Evolutionary conservation across 2,797 vertebrate species (phyloP).

Genomic region (Falco naumanni): DNA sequence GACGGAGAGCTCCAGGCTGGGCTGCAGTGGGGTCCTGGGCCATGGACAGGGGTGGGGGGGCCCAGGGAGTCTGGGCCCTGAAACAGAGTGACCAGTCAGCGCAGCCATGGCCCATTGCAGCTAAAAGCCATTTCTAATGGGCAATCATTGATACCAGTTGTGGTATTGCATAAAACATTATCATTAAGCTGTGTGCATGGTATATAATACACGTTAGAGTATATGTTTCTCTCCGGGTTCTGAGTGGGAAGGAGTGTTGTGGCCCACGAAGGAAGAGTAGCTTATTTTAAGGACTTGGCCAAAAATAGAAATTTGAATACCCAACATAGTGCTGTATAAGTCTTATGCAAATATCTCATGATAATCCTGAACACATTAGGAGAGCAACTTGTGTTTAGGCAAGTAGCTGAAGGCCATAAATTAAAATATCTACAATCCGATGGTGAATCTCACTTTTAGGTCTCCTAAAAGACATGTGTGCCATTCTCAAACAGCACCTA

Average conservation of each 20-base stretch:
- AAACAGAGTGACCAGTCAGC: not conserved
- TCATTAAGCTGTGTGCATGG: not conserved
- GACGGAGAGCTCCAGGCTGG: not conserved
- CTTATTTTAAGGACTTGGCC: not conserved
- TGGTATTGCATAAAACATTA: not conserved
- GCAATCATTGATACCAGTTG: not conserved
- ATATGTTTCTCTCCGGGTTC: not conserved
- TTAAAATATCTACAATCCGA: not conserved
- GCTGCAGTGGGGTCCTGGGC: not conserved
- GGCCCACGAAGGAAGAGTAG: not conserved
- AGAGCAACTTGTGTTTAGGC: not conserved
- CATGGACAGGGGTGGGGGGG: not conserved
- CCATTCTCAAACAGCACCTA: not conserved
- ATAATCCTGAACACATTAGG: not conserved
- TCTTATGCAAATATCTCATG: not conserved
- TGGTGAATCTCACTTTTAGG: not conserved
- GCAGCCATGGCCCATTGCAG: fast-evolving
- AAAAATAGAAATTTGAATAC: not conserved
- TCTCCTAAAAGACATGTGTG: not conserved
- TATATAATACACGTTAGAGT: not conserved
- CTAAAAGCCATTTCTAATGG: not conserved
- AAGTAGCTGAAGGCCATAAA: not conserved
- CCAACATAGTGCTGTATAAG: not conserved
- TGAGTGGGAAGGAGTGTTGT: not conserved
- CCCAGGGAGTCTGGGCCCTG: not conserved